Conservation (phyloP, 2,888 invertebrate species). For the Prenolepis imparis region DNA sequence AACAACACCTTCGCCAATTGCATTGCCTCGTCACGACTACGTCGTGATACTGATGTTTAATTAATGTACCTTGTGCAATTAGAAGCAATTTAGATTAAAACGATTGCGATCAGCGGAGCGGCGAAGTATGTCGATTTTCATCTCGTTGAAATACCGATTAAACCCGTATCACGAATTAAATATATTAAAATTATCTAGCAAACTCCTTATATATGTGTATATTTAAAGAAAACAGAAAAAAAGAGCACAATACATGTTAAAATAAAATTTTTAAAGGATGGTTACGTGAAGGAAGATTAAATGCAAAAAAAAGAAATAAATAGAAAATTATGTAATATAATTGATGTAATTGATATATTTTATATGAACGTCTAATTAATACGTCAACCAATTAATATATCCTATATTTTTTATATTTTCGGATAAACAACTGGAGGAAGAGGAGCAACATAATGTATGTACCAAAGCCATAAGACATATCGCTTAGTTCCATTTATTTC, state of each 20-base stretch:
- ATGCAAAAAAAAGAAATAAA: background rate
- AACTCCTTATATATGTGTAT: background rate
- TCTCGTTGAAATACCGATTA: background rate
- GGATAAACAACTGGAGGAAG: background rate
- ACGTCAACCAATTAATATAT: conserved; percentile 2
- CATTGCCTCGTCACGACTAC: background rate
- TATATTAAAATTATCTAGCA: background rate
- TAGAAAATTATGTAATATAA: background rate
- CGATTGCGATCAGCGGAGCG: background rate
- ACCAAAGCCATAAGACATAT: background rate
- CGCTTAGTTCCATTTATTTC: conserved; percentile 35
- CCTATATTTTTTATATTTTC: background rate
- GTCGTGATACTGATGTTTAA: conserved; percentile 17
- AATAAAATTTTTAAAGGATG: background rate
- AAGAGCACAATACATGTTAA: background rate
- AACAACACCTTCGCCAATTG: conserved; percentile 3
- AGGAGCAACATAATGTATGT: conserved; percentile 9
- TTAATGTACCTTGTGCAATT: conserved; percentile 30
- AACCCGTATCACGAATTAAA: background rate
- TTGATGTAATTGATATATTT: background rate
- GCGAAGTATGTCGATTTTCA: background rate
- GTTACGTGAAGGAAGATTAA: background rate
- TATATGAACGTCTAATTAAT: background rate
- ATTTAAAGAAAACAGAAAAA: background rate
- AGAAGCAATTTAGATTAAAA: conserved; percentile 14